Conservation (phyloP, 2,113 vertebrate genomes). For the Aphelocoma coerulescens region DNA sequence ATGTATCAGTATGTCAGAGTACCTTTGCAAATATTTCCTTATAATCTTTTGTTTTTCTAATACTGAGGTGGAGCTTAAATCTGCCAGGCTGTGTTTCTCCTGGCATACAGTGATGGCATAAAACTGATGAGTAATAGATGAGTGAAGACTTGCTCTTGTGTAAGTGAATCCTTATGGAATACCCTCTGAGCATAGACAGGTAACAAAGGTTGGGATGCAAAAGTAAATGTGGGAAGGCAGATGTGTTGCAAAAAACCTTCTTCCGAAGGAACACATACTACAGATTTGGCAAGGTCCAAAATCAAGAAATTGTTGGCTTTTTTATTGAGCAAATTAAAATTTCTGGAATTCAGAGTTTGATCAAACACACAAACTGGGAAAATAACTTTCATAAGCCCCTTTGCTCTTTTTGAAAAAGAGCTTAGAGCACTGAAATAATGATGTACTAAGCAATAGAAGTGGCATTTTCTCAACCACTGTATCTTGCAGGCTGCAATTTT, state of each 20-base stretch:
- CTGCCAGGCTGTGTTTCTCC: background rate
- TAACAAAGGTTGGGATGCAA: background rate
- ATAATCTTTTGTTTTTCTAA: background rate
- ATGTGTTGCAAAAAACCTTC: background rate
- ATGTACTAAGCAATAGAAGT: background rate
- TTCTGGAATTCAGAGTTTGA: background rate
- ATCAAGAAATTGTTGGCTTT: background rate
- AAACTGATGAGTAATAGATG: background rate
- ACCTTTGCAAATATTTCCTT: background rate
- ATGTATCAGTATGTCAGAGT: background rate
- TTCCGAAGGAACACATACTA: background rate
- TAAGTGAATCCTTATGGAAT: background rate
- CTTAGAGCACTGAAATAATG: background rate
- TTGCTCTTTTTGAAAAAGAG: background rate
- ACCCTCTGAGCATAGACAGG: background rate
- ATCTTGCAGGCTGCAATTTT: background rate
- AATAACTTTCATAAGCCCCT: background rate
- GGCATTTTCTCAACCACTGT: background rate
- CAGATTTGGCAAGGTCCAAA: background rate
- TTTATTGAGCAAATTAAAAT: background rate
- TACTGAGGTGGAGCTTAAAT: background rate
- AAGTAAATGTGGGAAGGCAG: background rate
- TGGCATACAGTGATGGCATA: too few species aligned
- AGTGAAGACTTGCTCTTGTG: background rate
- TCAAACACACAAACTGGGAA: background rate